Conservation (phyloP, 2,888 invertebrate species). For the Agriopis leucophaearia region DNA sequence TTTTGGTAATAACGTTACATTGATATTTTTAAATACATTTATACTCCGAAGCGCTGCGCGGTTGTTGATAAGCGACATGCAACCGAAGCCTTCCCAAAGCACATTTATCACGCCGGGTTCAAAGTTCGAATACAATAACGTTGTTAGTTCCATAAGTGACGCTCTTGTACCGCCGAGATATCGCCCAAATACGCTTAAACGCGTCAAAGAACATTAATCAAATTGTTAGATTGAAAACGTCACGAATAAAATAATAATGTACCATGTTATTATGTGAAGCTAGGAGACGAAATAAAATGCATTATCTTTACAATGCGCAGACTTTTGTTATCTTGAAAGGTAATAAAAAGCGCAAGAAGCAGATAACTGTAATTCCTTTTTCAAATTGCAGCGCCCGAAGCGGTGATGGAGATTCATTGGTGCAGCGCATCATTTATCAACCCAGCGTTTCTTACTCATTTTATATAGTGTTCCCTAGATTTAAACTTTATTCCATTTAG, state of each 20-base stretch:
- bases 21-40: conserved; percentile 48
- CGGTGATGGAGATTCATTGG: conserved; percentile 82
- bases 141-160: conserved; percentile 49
- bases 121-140: conserved; percentile 73
- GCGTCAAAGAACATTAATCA: conserved; percentile 24
- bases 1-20: conserved; percentile 24
- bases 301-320: conserved; percentile 48
- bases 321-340: conserved; percentile 52
- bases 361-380: conserved; percentile 71
- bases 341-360: conserved; percentile 60
- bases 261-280: conserved; percentile 27
- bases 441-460: conserved; percentile 71
- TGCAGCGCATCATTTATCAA: conserved; percentile 79
- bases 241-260: conserved; percentile 22
- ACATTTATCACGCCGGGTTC: conserved; percentile 75
- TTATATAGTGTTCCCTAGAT: conserved; percentile 68
- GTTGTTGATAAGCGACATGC: conserved; percentile 71
- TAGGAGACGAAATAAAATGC: conserved; percentile 38
- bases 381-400: conserved; percentile 71
- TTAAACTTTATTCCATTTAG: conserved; percentile 68
- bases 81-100: conserved; percentile 58
- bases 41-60: conserved; percentile 51
- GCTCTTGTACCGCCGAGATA: conserved; percentile 42
- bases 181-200: conserved; percentile 22
- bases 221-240: conserved; percentile 29